Evolutionary conservation across 2,797 vertebrate genomes (phyloP).

Genomic region (Sebastes hubbsi): DNA sequence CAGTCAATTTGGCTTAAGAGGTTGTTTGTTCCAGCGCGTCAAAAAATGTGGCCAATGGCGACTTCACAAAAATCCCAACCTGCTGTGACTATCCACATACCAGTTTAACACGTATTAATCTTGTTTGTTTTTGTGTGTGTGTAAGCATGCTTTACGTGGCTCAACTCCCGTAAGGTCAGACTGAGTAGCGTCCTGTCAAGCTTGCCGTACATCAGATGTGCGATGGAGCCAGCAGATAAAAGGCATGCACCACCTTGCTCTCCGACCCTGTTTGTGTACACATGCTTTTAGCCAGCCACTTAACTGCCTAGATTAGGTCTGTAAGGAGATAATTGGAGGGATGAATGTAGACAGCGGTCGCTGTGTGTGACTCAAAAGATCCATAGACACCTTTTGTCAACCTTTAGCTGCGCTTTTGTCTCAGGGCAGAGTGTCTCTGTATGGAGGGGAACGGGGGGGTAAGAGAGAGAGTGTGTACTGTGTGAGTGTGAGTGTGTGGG

Average conservation of each 20-base stretch:
- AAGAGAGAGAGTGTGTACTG: slow-evolving; percentile 38
- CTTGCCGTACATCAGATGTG: slow-evolving; percentile 66
- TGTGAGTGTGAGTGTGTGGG: slow-evolving; percentile 53
- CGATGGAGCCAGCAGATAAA: slow-evolving; percentile 77
- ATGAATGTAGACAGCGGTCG: slow-evolving; percentile 75
- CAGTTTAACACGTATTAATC: not conserved
- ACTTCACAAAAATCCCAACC: not conserved
- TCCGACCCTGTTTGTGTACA: slow-evolving; percentile 80
- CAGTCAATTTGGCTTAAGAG: not conserved
- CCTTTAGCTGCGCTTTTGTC: slow-evolving; percentile 75
- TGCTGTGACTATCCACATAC: not conserved
- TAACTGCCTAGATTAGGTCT: slow-evolving; percentile 80
- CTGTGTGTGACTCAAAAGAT: slow-evolving; percentile 71
- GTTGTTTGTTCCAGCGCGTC: not conserved
- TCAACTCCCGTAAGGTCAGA: slow-evolving; percentile 52
- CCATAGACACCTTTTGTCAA: slow-evolving; percentile 81
- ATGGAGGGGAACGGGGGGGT: not conserved
- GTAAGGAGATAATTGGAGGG: slow-evolving; percentile 83
- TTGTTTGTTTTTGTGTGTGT: not conserved
- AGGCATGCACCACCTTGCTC: slow-evolving; percentile 66
- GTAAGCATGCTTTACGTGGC: slow-evolving; percentile 9
- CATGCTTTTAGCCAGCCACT: slow-evolving; percentile 86
- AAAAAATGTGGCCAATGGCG: not conserved
- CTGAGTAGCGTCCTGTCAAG: slow-evolving; percentile 58
- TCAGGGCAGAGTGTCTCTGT: slow-evolving; percentile 52